Conservation (phyloP, 2,888 invertebrate genomes). For the Archips xylosteana region DNA sequence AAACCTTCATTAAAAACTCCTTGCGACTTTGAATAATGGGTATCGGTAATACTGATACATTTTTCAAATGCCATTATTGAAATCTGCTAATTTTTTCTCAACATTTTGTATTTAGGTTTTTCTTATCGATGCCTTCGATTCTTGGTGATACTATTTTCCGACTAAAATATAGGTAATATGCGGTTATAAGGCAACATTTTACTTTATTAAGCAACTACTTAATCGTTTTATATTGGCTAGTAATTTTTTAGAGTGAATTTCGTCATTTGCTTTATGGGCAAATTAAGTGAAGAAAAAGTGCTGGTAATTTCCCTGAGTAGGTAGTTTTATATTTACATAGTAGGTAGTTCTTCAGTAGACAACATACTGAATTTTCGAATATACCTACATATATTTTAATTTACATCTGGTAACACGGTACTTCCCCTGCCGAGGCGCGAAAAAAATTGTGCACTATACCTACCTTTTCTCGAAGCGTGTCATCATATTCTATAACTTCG, state of each 20-base stretch:
- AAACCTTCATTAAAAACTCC: constrained; percentile 7
- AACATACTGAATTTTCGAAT: too few relatives aligned
- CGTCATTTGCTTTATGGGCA: not conserved
- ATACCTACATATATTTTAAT: too few relatives aligned
- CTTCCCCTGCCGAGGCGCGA: too few relatives aligned
- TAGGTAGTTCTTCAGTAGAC: too few relatives aligned
- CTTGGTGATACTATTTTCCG: not conserved
- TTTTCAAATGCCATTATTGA: not conserved
- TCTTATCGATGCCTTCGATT: not conserved
- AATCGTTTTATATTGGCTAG: not conserved
- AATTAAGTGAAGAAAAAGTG: not conserved
- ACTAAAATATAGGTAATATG: not conserved
- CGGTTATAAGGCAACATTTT: not conserved
- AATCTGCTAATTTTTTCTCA: not conserved
- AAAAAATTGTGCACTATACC: too few relatives aligned
- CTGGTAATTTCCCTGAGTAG: too few relatives aligned
- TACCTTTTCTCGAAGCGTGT: too few relatives aligned
- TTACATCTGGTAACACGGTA: too few relatives aligned
- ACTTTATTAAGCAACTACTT: not conserved
- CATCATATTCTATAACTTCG: too few relatives aligned
- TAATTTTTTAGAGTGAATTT: constrained; percentile 4
- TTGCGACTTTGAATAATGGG: not conserved
- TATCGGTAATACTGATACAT: not conserved
- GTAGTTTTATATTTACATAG: too few relatives aligned
- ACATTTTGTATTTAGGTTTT: not conserved